A percentile compares a stretch with the other conserved stretches of the same genome.
phyloP scores from a whole-genome alignment of 2,797 vertebrate genomes.

The Cryptoprocta ferox region DNA sequence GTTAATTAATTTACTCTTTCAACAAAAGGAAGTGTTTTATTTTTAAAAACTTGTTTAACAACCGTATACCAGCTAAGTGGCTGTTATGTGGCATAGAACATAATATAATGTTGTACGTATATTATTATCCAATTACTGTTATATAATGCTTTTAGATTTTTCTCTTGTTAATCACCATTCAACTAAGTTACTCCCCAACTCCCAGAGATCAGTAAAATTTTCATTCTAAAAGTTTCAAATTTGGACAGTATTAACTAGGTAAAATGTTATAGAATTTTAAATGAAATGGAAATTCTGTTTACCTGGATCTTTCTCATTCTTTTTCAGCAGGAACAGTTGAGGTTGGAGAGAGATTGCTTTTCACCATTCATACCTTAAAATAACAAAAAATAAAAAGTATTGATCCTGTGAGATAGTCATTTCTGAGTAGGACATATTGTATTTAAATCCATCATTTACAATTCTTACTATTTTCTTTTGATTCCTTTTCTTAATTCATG shows the following conservation, averaged over 20 bases:
- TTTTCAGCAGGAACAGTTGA: background rate
- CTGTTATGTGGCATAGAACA: background rate
- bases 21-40: constrained; percentile 23
- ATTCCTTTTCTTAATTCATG: constrained; percentile 41
- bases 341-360: background rate
- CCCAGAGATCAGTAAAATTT: background rate
- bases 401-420: background rate
- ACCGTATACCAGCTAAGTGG: background rate
- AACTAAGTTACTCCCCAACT: constrained; percentile 19
- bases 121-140: constrained; percentile 27
- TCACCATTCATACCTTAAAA: constrained; percentile 16
- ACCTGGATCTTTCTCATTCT: background rate
- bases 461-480: constrained; percentile 14
- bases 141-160: constrained; percentile 6
- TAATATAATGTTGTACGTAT: constrained; percentile 23
- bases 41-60: background rate
- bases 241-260: background rate
- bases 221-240: constrained; percentile 23
- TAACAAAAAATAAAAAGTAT: background rate
- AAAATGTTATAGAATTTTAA: constrained; percentile 46
- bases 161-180: constrained; percentile 14
- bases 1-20: constrained; percentile 24
- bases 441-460: constrained; percentile 38
- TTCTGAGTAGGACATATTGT: background rate
- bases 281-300: constrained; percentile 50